A percentile compares a stretch with the other conserved stretches of the same genome.
Evolutionary conservation across 2,113 vertebrate species (phyloP).

Genomic region (Terrapene triunguis): DNA sequence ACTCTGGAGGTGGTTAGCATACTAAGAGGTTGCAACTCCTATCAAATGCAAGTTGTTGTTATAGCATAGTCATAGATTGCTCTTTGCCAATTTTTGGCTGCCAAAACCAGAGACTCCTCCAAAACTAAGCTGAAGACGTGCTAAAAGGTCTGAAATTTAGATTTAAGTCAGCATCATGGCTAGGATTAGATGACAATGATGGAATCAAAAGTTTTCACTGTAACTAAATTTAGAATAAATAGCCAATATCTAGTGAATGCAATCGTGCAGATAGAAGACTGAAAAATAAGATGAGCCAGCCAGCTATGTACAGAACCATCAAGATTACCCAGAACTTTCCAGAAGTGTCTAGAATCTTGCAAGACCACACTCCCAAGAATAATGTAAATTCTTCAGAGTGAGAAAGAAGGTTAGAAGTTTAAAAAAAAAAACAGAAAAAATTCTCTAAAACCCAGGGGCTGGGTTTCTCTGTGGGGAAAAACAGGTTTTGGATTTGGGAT

Average conservation of each 20-base stretch:
- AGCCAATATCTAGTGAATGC: neutral
- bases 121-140: neutral
- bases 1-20: neutral
- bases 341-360: constrained; percentile 60
- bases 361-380: neutral
- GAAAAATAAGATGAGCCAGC: constrained; percentile 30
- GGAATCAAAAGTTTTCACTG: neutral
- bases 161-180: neutral
- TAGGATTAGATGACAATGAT: neutral
- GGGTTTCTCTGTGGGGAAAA: neutral
- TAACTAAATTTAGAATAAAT: neutral
- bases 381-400: neutral
- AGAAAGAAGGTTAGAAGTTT: neutral
- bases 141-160: neutral
- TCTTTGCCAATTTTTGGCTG: neutral
- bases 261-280: neutral
- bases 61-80: neutral
- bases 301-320: constrained; percentile 48
- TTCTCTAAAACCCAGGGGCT: neutral
- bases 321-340: constrained; percentile 53
- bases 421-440: neutral
- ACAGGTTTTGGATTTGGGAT: neutral
- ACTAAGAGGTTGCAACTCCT: neutral
- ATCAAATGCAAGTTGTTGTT: neutral
- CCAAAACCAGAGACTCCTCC: neutral